Percentiles rank a stretch among this genome's conserved stretches.
Conservation (phyloP, 2,797 vertebrate genomes). For the Gallinago nigripennis region DNA sequence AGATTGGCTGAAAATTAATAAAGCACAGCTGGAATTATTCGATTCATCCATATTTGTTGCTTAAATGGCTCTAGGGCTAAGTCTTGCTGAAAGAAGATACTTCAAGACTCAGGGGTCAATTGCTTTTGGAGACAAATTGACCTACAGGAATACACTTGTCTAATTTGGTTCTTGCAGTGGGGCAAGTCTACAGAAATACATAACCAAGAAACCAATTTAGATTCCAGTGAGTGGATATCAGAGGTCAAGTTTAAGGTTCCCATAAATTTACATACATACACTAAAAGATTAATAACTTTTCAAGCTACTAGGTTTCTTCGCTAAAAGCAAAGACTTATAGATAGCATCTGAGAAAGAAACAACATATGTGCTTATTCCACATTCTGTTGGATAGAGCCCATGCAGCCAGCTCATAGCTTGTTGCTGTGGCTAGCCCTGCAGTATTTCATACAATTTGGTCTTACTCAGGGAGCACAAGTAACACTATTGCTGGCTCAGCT, state of each 20-base stretch:
- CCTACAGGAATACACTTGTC: constrained; percentile 50
- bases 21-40: constrained; percentile 67
- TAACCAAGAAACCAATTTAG: constrained; percentile 63
- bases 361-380: background rate
- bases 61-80: constrained; percentile 66
- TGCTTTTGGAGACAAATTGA: constrained; percentile 67
- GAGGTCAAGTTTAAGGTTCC: constrained; percentile 51
- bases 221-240: constrained; percentile 5
- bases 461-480: background rate
- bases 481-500: background rate
- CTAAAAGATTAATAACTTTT: constrained; percentile 44
- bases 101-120: constrained; percentile 59
- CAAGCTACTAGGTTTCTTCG: background rate
- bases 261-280: constrained; percentile 51
- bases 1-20: constrained; percentile 69
- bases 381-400: background rate
- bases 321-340: constrained; percentile 29
- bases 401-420: background rate
- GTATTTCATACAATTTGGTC: background rate
- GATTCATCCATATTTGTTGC: constrained; percentile 62
- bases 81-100: constrained; percentile 60
- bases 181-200: constrained; percentile 25
- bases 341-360: constrained; percentile 40
- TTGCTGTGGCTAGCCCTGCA: background rate
- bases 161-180: constrained; percentile 60